A percentile compares a stretch with the other conserved stretches of the same genome.
Evolutionary conservation across 2,888 invertebrate genomes (phyloP).

Genomic region (Euzetes globulus): DNA sequence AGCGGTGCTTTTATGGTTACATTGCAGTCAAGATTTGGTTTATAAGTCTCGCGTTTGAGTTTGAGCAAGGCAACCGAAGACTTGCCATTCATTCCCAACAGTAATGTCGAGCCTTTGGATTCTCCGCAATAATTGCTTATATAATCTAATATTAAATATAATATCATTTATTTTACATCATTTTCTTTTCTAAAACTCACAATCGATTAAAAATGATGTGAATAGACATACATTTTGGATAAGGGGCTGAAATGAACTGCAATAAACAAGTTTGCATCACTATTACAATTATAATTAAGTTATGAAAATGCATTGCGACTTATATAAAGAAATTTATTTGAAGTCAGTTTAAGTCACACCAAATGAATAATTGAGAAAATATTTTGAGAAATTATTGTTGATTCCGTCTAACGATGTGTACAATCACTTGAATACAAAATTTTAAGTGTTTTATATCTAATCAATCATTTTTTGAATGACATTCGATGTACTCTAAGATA

Average conservation of each 20-base stretch:
- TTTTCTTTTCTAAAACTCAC: neutral
- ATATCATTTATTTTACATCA: neutral
- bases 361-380: neutral
- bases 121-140: slow-evolving; percentile 34
- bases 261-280: neutral
- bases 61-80: slow-evolving; percentile 26
- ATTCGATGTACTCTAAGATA: slow-evolving; percentile 2
- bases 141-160: slow-evolving; percentile 13
- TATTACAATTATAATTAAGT: neutral
- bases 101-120: neutral
- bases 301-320: slow-evolving; percentile 3
- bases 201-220: neutral
- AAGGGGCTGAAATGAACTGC: neutral
- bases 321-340: neutral
- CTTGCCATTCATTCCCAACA: neutral
- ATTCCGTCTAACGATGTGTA: neutral
- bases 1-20: slow-evolving; percentile 25
- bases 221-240: slow-evolving; percentile 29
- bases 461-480: neutral
- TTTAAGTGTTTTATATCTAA: slow-evolving; percentile 21
- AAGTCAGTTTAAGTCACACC: neutral
- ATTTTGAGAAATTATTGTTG: neutral
- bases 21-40: slow-evolving; percentile 30
- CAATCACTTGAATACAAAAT: neutral
- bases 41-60: slow-evolving; percentile 32